Conservation (phyloP, 2,888 invertebrate species). For the Eupeodes latifasciatus region DNA sequence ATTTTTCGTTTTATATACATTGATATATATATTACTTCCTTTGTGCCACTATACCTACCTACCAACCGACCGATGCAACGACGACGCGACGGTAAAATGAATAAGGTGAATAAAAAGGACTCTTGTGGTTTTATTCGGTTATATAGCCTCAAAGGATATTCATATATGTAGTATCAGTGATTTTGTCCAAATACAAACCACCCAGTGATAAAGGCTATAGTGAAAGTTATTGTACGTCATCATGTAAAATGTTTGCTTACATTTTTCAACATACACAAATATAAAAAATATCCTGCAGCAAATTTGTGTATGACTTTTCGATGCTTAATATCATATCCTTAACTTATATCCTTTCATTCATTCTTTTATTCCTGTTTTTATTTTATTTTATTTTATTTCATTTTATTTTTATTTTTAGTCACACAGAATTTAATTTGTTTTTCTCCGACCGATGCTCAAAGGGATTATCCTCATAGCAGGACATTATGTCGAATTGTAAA, state of each 20-base stretch:
- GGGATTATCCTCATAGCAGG: not conserved
- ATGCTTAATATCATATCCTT: slow-evolving; percentile 34
- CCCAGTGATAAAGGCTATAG: not conserved
- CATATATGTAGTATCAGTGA: slow-evolving; percentile 20
- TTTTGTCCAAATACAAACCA: slow-evolving; percentile 16
- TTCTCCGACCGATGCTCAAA: not conserved
- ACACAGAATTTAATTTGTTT: slow-evolving; percentile 12
- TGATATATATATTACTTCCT: slow-evolving; percentile 13
- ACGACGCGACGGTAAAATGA: slow-evolving; percentile 20
- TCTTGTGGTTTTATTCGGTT: slow-evolving; percentile 30
- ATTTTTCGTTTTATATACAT: slow-evolving; percentile 12
- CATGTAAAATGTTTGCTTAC: slow-evolving; percentile 8
- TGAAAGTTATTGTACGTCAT: slow-evolving; percentile 28
- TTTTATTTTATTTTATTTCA: slow-evolving; percentile 23
- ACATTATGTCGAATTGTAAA: slow-evolving; percentile 14
- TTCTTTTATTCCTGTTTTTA: not conserved
- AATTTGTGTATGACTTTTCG: slow-evolving; percentile 55
- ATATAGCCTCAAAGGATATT: slow-evolving; percentile 57
- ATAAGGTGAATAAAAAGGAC: slow-evolving; percentile 31
- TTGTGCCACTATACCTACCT: not conserved
- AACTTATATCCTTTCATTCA: slow-evolving; percentile 1
- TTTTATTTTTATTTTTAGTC: slow-evolving; percentile 26
- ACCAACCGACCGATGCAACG: not conserved
- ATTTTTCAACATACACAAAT: slow-evolving; percentile 28
- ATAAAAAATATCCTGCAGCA: slow-evolving; percentile 38